Evolutionary conservation across 1,140 invertebrate genomes (phyloP), one percentile per base, ranked within the genome.

Genomic region (Chrysoperla carnea): DNA sequence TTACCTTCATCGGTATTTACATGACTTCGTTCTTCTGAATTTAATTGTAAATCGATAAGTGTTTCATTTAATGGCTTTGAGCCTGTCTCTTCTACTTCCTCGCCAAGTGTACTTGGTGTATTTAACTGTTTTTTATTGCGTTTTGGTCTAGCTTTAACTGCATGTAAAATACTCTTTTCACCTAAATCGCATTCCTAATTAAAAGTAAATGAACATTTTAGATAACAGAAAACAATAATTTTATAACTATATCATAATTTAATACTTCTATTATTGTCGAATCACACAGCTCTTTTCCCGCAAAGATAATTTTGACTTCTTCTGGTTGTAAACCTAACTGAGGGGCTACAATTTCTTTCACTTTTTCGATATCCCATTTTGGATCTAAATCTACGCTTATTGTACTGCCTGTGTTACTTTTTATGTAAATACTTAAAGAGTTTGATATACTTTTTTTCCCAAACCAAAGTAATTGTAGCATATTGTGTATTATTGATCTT

Each of bases 251-350:
- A 5, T 31, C 29, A 40, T 33, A 40, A 47, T 46, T 46, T 45
- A 3, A 23, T 60, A 83, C 81, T 61, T 79, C 70, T 46, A 86
- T 72, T 33, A 74, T 68, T 9, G 73, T 75, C 8, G 76, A 72
- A 60, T 87, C 78, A 43, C 76, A 72, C 1, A 89, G 58, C 56
- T 86, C 81, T 60, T 85, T 86, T 11, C 85, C 85, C 37, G 83
- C 83, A 60, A 89, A 83, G 55, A 89, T 86, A 36, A 89, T 83
- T 58, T 82, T 82, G 4, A 86, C 65, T 53, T 86, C 78, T 14
- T 81, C 70, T 1, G 77, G 70, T 36, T 69, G 56, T 39, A 82
- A 62, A 0, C 77, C 78, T 37, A 85, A 61, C 55, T 75, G 68
- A 3, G 75, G 73, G 0, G 78, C 77, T 7, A 86, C 68, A 36